A percentile compares a stretch with the other conserved stretches of the same genome.
Evolutionary conservation across 2,797 vertebrate genomes (phyloP).

Genomic region (Spea hammondii): DNA sequence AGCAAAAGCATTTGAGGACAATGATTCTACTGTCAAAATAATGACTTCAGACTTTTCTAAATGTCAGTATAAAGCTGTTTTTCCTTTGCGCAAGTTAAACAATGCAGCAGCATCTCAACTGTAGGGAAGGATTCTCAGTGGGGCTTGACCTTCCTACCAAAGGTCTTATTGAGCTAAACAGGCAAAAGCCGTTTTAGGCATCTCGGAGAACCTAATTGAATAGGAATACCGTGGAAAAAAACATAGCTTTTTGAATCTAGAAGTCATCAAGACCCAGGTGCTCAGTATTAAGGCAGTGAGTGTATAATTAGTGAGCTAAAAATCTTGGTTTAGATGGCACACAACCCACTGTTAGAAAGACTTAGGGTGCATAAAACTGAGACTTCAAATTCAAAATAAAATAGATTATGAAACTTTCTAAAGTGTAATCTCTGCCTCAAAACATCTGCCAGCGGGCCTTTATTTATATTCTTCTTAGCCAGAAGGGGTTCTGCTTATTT

Average conservation of each 20-base stretch:
- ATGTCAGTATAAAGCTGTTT: slow-evolving; percentile 55
- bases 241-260: slow-evolving; percentile 23
- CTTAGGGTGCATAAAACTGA: too few relatives aligned
- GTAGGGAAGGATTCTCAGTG: slow-evolving; percentile 57
- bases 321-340: slow-evolving; percentile 5
- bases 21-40: slow-evolving; percentile 57
- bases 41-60: slow-evolving; percentile 53
- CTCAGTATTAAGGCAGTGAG: neutral
- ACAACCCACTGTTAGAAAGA: too few relatives aligned
- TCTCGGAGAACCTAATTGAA: slow-evolving; percentile 48
- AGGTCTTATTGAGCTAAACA: slow-evolving; percentile 55
- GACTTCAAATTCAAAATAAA: too few relatives aligned
- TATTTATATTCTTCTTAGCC: too few relatives aligned
- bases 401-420: too few relatives aligned
- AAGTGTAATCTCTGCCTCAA: too few relatives aligned
- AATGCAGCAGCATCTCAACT: slow-evolving; percentile 53
- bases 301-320: neutral
- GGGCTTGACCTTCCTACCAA: slow-evolving; percentile 58
- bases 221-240: slow-evolving; percentile 22
- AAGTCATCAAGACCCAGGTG: neutral
- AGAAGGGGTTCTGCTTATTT: too few relatives aligned
- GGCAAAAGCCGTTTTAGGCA: slow-evolving; percentile 42
- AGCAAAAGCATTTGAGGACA: slow-evolving; percentile 52
- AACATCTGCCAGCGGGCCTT: too few relatives aligned
- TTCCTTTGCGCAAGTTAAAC: slow-evolving; percentile 60